Base-by-base conservation (phyloP, 2,888 invertebrate species). In the Lepeophtheirus nordmannii region DNA sequence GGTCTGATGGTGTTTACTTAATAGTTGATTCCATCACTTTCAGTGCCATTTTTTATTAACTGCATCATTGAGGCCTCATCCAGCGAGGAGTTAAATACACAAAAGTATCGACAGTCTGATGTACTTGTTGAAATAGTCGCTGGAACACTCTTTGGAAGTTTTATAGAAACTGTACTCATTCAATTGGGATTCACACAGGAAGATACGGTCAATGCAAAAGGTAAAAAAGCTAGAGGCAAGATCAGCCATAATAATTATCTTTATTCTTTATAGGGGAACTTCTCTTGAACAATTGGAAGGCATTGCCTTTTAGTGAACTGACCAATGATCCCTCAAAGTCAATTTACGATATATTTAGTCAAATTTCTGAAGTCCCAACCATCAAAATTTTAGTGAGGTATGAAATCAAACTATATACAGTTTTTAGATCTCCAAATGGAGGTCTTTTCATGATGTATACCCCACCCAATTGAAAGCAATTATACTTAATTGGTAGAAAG, bases 11-110 rank as follows among this genome's bases (percentile, higher is more conserved):
- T n/a, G n/a, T n/a, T n/a, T 46, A 46, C 14, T 5, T n/a, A 46
- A n/a, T 5, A 46, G 14, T 14, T 46, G n/a, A 46, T n/a, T n/a
- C 53, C 1, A 46, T 46, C 53, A 5, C 30, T 46, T 58, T 58
- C 20, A 61, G 61, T 38, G 22, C 61, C 61, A 7, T n/a, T 61
- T 37, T 61, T 61, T 38, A 46, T 46, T 17, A 46, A 46, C 30
- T 46, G 53, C 53, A n/a, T 46, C 53, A 46, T 46, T 17, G 53
- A 46, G 30, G 3, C 30, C 7, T 30, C 30, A 46, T 46, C 53
- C 14, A 46, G n/a, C 8, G 53, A 46, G 2, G 53, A 46, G 53
- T 14, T 30, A 30, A 30, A 30, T 30, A 30, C n/a, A n/a, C 53
- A 46, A 1, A 46, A 46, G 17, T 17, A 46, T 46, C 53, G 53